These are phyloP conservation scores for Heliconius himera DNA, from an alignment of 1,140 invertebrate species.

Conservation along the genomic window DNA sequence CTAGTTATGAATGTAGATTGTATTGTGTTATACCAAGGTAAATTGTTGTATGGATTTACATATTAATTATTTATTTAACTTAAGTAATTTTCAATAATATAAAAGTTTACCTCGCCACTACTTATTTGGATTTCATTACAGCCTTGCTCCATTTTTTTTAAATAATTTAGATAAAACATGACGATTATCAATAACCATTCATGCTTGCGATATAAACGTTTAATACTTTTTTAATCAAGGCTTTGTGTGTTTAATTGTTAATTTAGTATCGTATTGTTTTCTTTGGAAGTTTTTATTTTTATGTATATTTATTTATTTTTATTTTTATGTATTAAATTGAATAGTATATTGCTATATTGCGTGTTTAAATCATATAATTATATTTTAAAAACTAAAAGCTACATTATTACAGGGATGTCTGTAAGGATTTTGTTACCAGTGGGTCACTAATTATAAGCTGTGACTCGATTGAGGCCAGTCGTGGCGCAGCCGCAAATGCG, in stretches of 20 bases:
- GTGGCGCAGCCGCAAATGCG: too few species aligned
- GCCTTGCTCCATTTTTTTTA: slow-evolving; percentile 30
- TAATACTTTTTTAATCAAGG: slow-evolving; percentile 23
- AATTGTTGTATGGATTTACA: neutral
- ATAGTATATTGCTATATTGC: neutral
- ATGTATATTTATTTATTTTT: neutral
- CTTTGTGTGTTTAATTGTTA: slow-evolving; percentile 14
- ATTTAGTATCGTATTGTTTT: slow-evolving; percentile 1
- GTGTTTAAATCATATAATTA: neutral
- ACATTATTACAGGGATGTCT: neutral
- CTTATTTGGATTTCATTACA: slow-evolving; percentile 31
- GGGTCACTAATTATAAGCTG: neutral
- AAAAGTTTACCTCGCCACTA: slow-evolving; percentile 20
- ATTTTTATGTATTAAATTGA: neutral
- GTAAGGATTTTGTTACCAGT: neutral
- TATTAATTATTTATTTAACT: slow-evolving; percentile 5
- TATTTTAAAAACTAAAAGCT: neutral
- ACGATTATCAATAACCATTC: slow-evolving; percentile 22
- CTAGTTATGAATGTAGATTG: neutral
- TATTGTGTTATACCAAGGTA: slow-evolving; percentile 1
- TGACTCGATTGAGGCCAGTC: too few species aligned
- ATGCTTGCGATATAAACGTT: slow-evolving; percentile 17
- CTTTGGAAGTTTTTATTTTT: neutral
- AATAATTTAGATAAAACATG: slow-evolving; percentile 33
- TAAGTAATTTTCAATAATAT: slow-evolving; percentile 19